Evolutionary conservation across 2,113 vertebrate species (phyloP), one percentile per base, ranked within the genome.

Genomic region (Campylomormyrus tamandua): DNA sequence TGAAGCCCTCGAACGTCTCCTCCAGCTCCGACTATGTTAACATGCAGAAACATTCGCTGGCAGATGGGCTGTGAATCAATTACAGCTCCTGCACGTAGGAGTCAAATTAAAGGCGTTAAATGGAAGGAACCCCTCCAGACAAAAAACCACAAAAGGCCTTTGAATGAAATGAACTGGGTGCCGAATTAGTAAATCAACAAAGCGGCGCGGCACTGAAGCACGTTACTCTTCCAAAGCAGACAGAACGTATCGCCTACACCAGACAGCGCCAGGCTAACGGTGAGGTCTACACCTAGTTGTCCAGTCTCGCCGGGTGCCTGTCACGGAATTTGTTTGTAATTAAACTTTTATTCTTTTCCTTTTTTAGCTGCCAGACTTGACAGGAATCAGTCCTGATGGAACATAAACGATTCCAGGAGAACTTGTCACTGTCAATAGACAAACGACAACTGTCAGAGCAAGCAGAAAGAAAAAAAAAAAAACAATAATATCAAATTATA

Each of bases 41-140:
- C 52, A 92, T 87, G 58, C 92, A 90, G 92, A 90, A 89, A 93
- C 83, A 90, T 89, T 91, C 92, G 88, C 89, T 90, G 93, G 90
- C 93, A 94, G 94, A 95, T 93, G 94, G 93, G 90, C 77, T 90
- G 62, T 31, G 90, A 92, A 93, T 90, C 2, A 91, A 92, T 93
- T 90, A 92, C 83, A 91, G 87, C 86, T 70, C 91, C 87, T 50
- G 88, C 90, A 88, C 91, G 21, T 77, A 48, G 35, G 50, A 52
- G 45, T 45, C 83, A 90, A 92, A 93, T 66, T 8, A 91, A 92
- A 90, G 56, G 89, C 85, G 89, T 87, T 50, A n/a, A 2, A 89
- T 90, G 87, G 87, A 89, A 31, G 87, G 17, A 48, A 89, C 70
- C 77, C 13, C 90, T n/a, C 83, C 83, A 83, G 49, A 89, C 7